Conservation (phyloP, 2,113 vertebrate species). For the Poeciliopsis prolifica region DNA sequence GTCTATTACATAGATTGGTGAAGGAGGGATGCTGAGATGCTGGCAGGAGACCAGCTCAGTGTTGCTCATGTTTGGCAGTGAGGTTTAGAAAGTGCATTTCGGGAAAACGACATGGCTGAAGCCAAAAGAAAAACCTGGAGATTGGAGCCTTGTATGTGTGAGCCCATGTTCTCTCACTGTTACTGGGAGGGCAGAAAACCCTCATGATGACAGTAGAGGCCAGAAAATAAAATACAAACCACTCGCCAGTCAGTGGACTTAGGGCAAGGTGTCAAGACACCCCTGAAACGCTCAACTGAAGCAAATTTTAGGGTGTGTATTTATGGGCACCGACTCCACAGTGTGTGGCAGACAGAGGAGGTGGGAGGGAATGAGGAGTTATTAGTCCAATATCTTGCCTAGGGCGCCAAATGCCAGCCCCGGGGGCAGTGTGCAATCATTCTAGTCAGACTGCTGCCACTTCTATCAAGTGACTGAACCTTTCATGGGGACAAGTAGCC, state of each 20-base stretch:
- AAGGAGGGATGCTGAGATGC: slow-evolving; percentile 60
- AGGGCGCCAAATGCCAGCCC: slow-evolving; percentile 70
- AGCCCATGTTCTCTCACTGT: slow-evolving; percentile 14
- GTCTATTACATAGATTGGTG: slow-evolving; percentile 68
- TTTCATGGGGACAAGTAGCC: slow-evolving; percentile 44
- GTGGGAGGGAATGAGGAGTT: slow-evolving; percentile 40
- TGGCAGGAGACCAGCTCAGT: slow-evolving; percentile 63
- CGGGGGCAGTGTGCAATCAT: slow-evolving; percentile 61
- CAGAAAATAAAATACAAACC: background rate
- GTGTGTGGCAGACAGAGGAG: background rate
- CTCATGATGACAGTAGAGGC: background rate
- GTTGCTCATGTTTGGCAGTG: slow-evolving; percentile 55
- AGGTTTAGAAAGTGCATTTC: slow-evolving; percentile 43
- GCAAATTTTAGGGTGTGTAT: background rate
- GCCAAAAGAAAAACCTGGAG: slow-evolving; percentile 29
- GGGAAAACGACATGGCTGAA: slow-evolving; percentile 31
- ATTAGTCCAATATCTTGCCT: slow-evolving; percentile 71
- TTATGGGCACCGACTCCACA: background rate
- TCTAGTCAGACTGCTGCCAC: slow-evolving; percentile 55
- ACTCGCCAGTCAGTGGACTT: slow-evolving; percentile 1
- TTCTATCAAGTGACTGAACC: slow-evolving; percentile 60
- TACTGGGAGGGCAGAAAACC: slow-evolving; percentile 11
- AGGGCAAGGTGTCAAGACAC: background rate
- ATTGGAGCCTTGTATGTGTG: slow-evolving; percentile 26
- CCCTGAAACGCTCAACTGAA: background rate